phyloP scores from a whole-genome alignment of 2,888 invertebrate genomes.

The Caenorhabditis sp. region DNA sequence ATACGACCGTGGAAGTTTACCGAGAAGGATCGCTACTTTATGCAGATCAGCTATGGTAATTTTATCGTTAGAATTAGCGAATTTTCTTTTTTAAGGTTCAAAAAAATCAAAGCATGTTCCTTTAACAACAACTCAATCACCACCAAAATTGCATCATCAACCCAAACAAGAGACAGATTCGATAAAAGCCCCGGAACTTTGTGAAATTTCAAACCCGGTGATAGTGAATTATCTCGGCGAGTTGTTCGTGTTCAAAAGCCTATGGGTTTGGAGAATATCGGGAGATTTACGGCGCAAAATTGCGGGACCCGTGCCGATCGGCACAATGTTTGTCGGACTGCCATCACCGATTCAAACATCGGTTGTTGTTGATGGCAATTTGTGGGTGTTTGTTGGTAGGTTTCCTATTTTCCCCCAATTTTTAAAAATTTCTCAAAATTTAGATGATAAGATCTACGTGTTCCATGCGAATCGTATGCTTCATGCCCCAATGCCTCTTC shows the following conservation, averaged over 20 bases:
- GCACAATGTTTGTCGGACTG: constrained; percentile 22
- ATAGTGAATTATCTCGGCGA: constrained; percentile 33
- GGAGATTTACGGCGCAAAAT: constrained; percentile 20
- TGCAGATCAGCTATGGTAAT: constrained; percentile 15
- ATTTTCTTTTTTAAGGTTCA: neutral
- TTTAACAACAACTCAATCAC: neutral
- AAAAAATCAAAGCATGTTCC: neutral
- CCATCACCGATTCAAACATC: constrained; percentile 34
- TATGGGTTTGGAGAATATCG: constrained; percentile 35
- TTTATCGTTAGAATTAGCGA: neutral
- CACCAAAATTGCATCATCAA: too few species aligned
- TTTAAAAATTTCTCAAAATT: neutral
- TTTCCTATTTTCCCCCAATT: neutral
- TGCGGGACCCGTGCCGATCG: constrained; percentile 15
- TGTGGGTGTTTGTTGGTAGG: constrained; percentile 36
- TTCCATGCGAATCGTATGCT: constrained; percentile 22
- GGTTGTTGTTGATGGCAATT: constrained; percentile 21
- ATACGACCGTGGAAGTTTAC: constrained; percentile 30
- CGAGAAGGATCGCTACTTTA: constrained; percentile 22
- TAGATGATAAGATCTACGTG: constrained; percentile 21
- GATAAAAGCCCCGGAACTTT: constrained; percentile 24
- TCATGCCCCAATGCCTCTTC: constrained; percentile 23
- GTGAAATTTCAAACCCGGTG: constrained; percentile 29
- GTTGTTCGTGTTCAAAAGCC: constrained; percentile 38
- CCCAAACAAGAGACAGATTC: constrained; percentile 16